Conservation (phyloP, 2,113 vertebrate genomes). For the Rhabdornis inornatus region DNA sequence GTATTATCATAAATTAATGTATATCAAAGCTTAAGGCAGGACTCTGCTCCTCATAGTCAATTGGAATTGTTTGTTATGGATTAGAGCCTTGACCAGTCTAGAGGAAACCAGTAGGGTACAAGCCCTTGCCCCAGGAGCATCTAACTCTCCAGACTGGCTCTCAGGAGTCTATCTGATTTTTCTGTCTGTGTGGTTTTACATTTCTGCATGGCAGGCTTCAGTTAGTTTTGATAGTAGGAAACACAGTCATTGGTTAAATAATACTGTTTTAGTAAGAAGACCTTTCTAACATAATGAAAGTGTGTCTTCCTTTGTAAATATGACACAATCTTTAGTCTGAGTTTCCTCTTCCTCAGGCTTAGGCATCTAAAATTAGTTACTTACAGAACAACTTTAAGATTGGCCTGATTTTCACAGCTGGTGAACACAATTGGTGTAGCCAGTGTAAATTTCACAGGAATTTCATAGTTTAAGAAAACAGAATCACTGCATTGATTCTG, state of each 20-base stretch:
- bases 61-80: not conserved
- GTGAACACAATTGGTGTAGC: not conserved
- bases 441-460: not conserved
- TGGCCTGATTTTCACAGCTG: not conserved
- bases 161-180: not conserved
- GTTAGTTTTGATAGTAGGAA: not conserved
- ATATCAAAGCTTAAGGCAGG: not conserved
- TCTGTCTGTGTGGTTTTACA: not conserved
- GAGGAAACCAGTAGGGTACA: not conserved
- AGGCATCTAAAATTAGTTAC: not conserved
- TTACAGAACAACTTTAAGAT: not conserved
- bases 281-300: not conserved
- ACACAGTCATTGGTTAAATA: not conserved
- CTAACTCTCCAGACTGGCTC: not conserved
- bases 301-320: not conserved
- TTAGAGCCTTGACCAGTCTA: not conserved
- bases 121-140: not conserved
- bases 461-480: not conserved
- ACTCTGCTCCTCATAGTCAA: not conserved
- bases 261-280: not conserved
- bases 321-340: not conserved
- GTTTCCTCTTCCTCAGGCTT: not conserved
- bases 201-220: not conserved
- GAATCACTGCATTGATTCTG: not conserved
- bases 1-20: not conserved